These are phyloP conservation scores for Nasonovia ribisnigri DNA, from an alignment of 2,888 invertebrate species.

Conservation along the genomic window DNA sequence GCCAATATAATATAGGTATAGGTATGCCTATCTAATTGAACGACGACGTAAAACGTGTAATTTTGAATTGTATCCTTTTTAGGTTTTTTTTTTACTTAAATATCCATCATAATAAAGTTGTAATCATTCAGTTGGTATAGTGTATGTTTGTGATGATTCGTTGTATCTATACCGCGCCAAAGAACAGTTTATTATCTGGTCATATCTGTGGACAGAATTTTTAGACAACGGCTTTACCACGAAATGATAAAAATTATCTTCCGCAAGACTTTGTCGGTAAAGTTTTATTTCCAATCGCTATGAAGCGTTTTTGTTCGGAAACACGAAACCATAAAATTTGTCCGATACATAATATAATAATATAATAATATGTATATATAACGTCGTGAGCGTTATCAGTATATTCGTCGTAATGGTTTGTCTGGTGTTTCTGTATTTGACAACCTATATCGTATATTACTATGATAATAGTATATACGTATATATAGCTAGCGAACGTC, in stretches of 20 bases:
- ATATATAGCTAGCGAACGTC: neutral
- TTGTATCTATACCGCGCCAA: too few relatives aligned
- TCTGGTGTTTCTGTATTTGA: neutral
- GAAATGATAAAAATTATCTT: neutral
- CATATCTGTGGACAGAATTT: neutral
- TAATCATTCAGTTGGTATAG: neutral
- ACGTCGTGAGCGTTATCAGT: neutral
- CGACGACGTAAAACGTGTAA: neutral
- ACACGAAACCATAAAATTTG: neutral
- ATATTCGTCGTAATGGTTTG: neutral
- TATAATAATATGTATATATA: neutral
- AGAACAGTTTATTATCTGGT: too few relatives aligned
- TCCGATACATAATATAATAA: neutral
- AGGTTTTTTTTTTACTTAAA: neutral
- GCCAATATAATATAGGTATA: neutral
- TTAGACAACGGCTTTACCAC: neutral
- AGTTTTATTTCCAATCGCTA: neutral
- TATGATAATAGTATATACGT: neutral
- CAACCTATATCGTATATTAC: conserved; percentile 3
- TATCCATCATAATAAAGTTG: neutral
- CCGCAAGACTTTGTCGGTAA: neutral
- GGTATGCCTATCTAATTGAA: neutral
- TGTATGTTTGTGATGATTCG: too few relatives aligned
- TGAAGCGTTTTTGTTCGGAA: neutral
- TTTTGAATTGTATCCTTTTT: neutral